A percentile compares a stretch with the other conserved stretches of the same genome.
phyloP scores from a whole-genome alignment of 2,797 vertebrate genomes.

The Cynodonichthys magdalenae region DNA sequence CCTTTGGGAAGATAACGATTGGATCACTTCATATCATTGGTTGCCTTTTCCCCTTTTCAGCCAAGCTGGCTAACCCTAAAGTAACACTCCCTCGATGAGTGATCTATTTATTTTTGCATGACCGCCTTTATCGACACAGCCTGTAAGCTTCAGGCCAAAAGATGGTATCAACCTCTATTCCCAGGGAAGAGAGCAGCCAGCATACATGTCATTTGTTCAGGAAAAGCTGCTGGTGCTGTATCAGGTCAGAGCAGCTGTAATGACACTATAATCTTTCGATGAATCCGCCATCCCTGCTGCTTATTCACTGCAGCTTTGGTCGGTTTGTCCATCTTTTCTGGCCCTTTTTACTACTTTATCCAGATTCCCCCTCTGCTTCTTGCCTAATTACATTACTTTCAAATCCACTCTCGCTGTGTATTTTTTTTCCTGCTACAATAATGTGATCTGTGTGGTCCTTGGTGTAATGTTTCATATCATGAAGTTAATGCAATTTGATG shows the following conservation, averaged over 20 bases:
- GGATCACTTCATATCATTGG: conserved; percentile 64
- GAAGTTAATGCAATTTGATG: conserved; percentile 27
- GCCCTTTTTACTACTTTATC: conserved; percentile 24
- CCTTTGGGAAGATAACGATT: conserved; percentile 58
- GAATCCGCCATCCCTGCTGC: conserved; percentile 31
- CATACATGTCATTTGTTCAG: conserved; percentile 55
- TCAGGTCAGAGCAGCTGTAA: conserved; percentile 65
- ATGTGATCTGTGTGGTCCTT: conserved; percentile 17
- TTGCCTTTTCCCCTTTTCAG: conserved; percentile 50
- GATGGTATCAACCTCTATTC: conserved; percentile 68
- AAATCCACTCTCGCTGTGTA: conserved; percentile 52
- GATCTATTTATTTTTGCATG: conserved; percentile 80
- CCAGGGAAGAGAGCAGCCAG: conserved; percentile 56
- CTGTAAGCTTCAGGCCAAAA: conserved; percentile 62
- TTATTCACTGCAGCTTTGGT: conserved; percentile 40
- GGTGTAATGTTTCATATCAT: conserved; percentile 24
- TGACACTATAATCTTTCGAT: conserved; percentile 44
- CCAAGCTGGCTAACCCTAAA: conserved; percentile 63
- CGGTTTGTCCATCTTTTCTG: conserved; percentile 16
- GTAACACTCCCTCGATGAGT: conserved; percentile 68
- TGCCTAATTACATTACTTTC: conserved; percentile 58
- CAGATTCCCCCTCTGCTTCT: conserved; percentile 38
- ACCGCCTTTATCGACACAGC: conserved; percentile 67
- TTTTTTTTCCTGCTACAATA: conserved; percentile 54
- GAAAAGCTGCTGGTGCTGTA: conserved; percentile 49